Base-by-base conservation (phyloP, 2,797 vertebrate genomes). In the Sparidentex hasta region DNA sequence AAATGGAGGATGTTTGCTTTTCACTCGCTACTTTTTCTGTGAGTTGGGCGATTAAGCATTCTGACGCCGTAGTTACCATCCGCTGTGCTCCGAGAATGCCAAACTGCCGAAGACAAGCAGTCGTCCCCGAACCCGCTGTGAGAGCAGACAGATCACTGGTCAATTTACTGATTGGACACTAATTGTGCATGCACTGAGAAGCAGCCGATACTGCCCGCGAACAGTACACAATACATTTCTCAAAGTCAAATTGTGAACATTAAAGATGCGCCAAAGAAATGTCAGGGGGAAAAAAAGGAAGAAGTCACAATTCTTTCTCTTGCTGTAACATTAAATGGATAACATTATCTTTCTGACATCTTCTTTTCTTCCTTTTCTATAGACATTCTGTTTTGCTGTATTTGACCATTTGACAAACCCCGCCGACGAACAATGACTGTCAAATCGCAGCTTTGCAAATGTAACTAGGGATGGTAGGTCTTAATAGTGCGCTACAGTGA, bases 91-190 rank as follows among this genome's bases (percentile, higher is more conserved):
- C 33, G 58, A 52, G 57, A 72, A 78, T 71, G 21, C 72, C 72
- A 68, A 80, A 78, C 43, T 68, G 65, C 50, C 57, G 0, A 52
- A 76, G 76, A 84, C 66, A 64, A 78, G 51, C 74, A 78, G 16
- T 27, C 43, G 41, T 63, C 58, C 43, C n/a, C 46, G 68, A 82
- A 84, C 21, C 61, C 82, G 75, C 69, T 67, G 57, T 55, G 50
- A 81, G 44, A 72, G 76, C 65, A 66, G 48, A 55, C 65, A 66
- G 73, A 71, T 65, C 44, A 67, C 58, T 46, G 50, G 38, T 81
- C 79, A 82, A 64, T 83, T 71, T 65, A 63, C 54, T 82, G 85
- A 82, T 61, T 80, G 70, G 64, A 69, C 27, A 62, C n/a, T 81
- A 58, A 23, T 61, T 11, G 41, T 27, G 43, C 71, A 73, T 72